Base-by-base conservation (phyloP, 1,140 invertebrate genomes). In the Drosophila bifasciata region DNA sequence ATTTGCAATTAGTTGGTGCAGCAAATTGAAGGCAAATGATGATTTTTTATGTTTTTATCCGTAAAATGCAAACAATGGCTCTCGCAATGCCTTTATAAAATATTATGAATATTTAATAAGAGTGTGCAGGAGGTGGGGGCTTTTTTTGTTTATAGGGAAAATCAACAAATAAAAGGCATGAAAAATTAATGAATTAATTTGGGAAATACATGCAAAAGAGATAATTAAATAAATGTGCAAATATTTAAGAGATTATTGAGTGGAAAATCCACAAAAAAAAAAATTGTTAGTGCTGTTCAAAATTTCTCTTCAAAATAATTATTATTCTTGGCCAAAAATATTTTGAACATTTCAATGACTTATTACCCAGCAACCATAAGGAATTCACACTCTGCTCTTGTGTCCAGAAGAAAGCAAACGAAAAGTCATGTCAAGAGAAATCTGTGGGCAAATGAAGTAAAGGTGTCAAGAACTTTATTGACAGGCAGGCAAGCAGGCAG, bases 391-490 rank as follows among this genome's bases (percentile, higher is more conserved):
- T 71, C 39, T 51, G 13, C 13, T 43, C 11, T 36, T 36, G 50
- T 49, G 49, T 19, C 25, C 32, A 40, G 32, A 52, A 61, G 56
- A 62, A 66, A 61, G 75, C 76, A 85, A 85, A 85, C 76, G 61
- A 59, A 85, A 79, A 85, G 80, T 75, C 80, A 80, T 75, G 76
- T 66, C 57, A 39, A 62, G 76, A 85, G 81, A 85, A 85, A 86
- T 85, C 80, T 85, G 32, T 13, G 80, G 45, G 76, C 76, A 85
- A 85, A 85, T 85, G 76, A 86, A 86, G 80, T 73, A 86, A 85
- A 86, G 81, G 80, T 85, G 80, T 85, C 80, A 85, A 85, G 80
- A 85, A 86, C 81, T 76, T 86, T 86, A 86, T 86, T 85, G 80
- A 85, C 80, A 85, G 63, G 76, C 80, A 80, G 59, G 72, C 76